phyloP scores from a whole-genome alignment of 2,113 vertebrate species.

The Callipepla californica region DNA sequence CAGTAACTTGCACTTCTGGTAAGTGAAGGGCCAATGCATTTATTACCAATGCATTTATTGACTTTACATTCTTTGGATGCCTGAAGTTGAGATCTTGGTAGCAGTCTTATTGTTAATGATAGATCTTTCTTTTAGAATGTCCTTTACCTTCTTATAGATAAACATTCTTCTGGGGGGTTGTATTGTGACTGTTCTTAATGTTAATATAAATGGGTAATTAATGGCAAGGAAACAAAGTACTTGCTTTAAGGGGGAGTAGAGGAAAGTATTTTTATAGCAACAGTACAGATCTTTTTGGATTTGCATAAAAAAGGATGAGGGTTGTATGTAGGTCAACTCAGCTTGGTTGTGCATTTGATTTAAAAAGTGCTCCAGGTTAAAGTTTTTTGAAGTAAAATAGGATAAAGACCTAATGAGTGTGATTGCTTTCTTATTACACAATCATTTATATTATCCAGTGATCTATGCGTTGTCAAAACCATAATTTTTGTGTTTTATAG shows the following conservation, averaged over 20 bases:
- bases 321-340: background rate
- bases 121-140: background rate
- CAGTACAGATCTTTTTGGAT: background rate
- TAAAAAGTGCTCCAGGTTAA: background rate
- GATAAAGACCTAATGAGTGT: background rate
- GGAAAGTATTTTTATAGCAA: background rate
- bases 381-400: background rate
- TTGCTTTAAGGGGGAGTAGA: background rate
- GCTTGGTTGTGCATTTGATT: background rate
- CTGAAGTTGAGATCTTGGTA: background rate
- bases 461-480: background rate
- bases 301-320: background rate
- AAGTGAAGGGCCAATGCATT: background rate
- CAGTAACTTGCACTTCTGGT: background rate
- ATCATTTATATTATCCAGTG: background rate
- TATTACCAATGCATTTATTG: background rate
- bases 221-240: background rate
- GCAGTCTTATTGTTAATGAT: background rate
- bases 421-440: background rate
- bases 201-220: background rate
- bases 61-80: background rate
- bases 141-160: background rate
- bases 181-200: background rate
- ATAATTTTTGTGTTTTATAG: background rate
- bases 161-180: background rate